Conservation (phyloP, 2,797 vertebrate genomes). For the Sebastolobus alascanus region DNA sequence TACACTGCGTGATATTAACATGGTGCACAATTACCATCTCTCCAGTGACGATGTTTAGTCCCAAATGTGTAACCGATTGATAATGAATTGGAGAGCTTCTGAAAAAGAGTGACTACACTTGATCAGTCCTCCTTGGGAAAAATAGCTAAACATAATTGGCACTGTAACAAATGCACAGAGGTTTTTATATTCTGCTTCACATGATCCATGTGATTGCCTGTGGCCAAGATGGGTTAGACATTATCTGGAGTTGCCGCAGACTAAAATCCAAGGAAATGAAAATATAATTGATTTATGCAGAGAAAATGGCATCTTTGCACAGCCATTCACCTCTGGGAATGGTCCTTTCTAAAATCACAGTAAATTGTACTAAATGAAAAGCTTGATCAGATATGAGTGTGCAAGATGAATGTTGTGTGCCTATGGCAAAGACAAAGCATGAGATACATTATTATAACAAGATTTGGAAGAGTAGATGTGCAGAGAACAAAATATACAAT, state of each 20-base stretch:
- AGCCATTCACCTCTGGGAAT: conserved; percentile 31
- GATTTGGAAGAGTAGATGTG: background rate
- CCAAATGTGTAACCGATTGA: conserved; percentile 32
- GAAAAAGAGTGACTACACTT: conserved; percentile 2
- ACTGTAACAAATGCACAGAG: background rate
- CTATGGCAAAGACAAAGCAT: background rate
- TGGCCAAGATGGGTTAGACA: conserved; percentile 11
- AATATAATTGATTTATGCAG: conserved; percentile 57
- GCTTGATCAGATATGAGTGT: conserved; percentile 12
- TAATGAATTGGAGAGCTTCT: conserved; percentile 25
- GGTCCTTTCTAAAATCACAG: conserved; percentile 8
- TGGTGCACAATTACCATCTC: background rate
- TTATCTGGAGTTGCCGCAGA: conserved; percentile 29
- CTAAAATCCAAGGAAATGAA: conserved; percentile 56
- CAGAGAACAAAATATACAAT: background rate
- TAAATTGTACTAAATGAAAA: conserved; percentile 26
- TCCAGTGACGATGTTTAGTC: background rate
- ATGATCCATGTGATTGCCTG: conserved; percentile 28
- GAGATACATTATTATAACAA: background rate
- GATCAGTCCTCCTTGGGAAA: background rate
- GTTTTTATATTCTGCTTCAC: conserved; percentile 18
- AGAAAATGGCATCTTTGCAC: conserved; percentile 17
- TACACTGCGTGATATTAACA: conserved; percentile 1
- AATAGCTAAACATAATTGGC: conserved; percentile 8
- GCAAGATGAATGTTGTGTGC: background rate